Conservation (phyloP, 2,888 invertebrate species). For the Baronia brevicornis region DNA sequence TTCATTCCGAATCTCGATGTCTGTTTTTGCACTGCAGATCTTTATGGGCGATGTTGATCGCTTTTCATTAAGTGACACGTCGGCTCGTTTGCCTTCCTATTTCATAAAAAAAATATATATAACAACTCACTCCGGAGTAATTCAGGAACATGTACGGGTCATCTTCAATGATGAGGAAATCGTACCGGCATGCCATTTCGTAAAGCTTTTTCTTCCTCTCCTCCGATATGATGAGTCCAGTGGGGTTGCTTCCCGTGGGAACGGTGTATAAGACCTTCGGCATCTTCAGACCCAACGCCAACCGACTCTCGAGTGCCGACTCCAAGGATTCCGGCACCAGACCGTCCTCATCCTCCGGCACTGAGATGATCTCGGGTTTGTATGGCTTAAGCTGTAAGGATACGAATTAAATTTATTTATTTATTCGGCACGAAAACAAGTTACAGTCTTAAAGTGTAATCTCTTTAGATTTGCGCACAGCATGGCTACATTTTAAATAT, state of each 20-base stretch:
- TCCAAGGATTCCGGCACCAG: constrained; percentile 77
- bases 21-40: not conserved
- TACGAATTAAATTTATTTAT: constrained; percentile 6
- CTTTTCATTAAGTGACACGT: no score
- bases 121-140: constrained; percentile 75
- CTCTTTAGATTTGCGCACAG: no score
- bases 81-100: no score
- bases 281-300: constrained; percentile 70
- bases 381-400: constrained; percentile 80
- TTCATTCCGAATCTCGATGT: constrained; percentile 1
- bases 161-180: constrained; percentile 87
- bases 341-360: constrained; percentile 82
- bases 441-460: no score
- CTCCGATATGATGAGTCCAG: constrained; percentile 80
- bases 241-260: constrained; percentile 86
- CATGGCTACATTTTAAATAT: no score
- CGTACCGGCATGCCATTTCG: constrained; percentile 82
- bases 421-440: no score
- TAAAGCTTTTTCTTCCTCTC: constrained; percentile 82
- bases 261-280: constrained; percentile 84
- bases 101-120: no score
- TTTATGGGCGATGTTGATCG: no score
- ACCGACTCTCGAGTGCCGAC: constrained; percentile 65
- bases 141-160: constrained; percentile 89
- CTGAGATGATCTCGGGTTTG: constrained; percentile 77